Conservation (phyloP, 1,140 invertebrate species). For the Callitettix versicolor region DNA sequence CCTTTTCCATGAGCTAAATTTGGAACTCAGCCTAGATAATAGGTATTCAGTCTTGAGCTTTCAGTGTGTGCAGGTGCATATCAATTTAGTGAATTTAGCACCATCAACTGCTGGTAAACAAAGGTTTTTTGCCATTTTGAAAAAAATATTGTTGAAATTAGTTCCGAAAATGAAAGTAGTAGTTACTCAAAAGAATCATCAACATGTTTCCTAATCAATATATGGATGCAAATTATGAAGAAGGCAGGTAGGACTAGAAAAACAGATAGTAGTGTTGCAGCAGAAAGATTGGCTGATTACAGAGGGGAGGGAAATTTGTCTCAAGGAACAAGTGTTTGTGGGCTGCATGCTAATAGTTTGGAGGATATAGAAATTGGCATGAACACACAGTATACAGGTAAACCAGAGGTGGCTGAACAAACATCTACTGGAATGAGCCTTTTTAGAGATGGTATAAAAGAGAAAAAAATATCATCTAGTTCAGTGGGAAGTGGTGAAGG, state of each 20-base stretch:
- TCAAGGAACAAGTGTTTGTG: not conserved
- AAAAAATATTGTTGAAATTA: not conserved
- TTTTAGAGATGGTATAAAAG: slow-evolving; percentile 37
- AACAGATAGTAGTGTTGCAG: slow-evolving; percentile 31
- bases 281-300: slow-evolving; percentile 34
- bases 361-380: slow-evolving; percentile 13
- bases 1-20: too few relatives aligned
- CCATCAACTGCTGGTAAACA: slow-evolving; percentile 10
- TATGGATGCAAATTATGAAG: slow-evolving; percentile 18
- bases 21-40: too few relatives aligned
- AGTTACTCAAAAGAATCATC: not conserved
- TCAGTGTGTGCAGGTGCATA: too few relatives aligned
- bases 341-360: slow-evolving; percentile 15
- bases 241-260: slow-evolving; percentile 19
- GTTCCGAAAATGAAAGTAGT: not conserved
- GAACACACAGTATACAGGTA: slow-evolving; percentile 22
- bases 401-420: slow-evolving; percentile 26
- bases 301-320: slow-evolving; percentile 24
- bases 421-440: slow-evolving; percentile 15
- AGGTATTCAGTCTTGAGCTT: too few relatives aligned
- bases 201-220: slow-evolving; percentile 9
- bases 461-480: slow-evolving; percentile 70
- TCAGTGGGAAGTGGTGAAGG: slow-evolving; percentile 54
- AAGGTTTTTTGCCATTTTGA: not conserved
- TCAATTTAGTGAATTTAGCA: too few relatives aligned